These are phyloP conservation scores for Entomobrya proxima DNA, from an alignment of 2,888 invertebrate species.

Conservation along the genomic window DNA sequence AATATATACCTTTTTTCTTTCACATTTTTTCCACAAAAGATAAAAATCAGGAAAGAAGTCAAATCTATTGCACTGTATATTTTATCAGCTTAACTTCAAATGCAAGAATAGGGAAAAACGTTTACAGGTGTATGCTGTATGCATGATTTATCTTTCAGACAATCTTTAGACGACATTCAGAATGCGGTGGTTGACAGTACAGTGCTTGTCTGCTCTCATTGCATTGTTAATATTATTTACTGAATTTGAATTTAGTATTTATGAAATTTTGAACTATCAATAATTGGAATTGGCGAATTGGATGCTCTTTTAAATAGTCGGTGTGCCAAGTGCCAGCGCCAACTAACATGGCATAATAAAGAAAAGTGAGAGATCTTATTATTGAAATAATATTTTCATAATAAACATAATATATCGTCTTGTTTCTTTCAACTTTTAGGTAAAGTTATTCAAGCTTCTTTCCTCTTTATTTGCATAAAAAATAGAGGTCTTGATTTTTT, in stretches of 20 bases:
- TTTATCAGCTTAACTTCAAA: background rate
- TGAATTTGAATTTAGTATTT: background rate
- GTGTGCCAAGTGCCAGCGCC: background rate
- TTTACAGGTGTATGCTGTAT: background rate
- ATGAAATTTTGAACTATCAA: background rate
- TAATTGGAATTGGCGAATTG: no score
- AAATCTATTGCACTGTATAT: conserved; percentile 4
- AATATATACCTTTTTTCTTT: background rate
- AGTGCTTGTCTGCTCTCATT: conserved; percentile 19
- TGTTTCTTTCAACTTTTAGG: conserved; percentile 44
- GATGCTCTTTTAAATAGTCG: no score
- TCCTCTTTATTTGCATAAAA: conserved; percentile 56
- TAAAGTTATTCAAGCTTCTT: conserved; percentile 60
- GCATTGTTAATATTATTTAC: background rate
- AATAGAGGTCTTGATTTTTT: conserved; percentile 59
- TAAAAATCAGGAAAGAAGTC: conserved; percentile 5
- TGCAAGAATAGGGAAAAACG: background rate
- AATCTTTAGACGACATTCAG: background rate
- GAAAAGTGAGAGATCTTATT: conserved; percentile 16
- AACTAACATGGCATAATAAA: background rate
- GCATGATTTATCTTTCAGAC: background rate
- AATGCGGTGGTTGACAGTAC: background rate
- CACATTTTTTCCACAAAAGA: background rate
- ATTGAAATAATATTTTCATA: conserved; percentile 46
- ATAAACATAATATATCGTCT: conserved; percentile 55